Percentiles rank a stretch among this genome's conserved stretches.
phyloP scores from a whole-genome alignment of 2,888 invertebrate genomes.

The Cephus spinipes region DNA sequence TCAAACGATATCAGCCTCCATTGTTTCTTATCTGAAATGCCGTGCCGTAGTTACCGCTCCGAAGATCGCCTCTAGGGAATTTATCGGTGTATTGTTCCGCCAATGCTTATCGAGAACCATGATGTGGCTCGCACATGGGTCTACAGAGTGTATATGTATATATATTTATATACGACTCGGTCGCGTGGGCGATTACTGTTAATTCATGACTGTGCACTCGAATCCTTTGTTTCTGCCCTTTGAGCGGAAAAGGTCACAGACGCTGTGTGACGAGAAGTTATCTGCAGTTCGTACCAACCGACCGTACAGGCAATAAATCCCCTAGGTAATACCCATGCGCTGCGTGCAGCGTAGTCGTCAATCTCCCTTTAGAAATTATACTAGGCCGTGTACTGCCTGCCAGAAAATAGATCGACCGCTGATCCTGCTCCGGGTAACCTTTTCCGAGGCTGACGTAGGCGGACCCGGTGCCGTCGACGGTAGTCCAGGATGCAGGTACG shows the following conservation, averaged over 20 bases:
- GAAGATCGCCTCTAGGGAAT: not conserved
- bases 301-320: not conserved
- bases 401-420: not conserved
- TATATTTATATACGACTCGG: not conserved
- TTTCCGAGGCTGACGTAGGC: not conserved
- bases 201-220: not conserved
- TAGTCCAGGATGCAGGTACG: not conserved
- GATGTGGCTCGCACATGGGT: not conserved
- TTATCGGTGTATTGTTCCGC: not conserved
- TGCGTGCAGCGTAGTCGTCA: not conserved
- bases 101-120: not conserved
- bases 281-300: not conserved
- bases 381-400: not conserved
- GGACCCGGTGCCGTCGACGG: not conserved
- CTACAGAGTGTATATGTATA: too few relatives aligned
- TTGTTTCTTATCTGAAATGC: not conserved
- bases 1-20: not conserved
- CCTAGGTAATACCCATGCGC: not conserved
- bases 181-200: not conserved
- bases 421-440: not conserved
- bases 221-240: not conserved
- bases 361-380: not conserved
- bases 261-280: not conserved
- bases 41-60: not conserved
- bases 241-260: not conserved